These are phyloP conservation scores for Carcina quercana DNA, from an alignment of 2,888 invertebrate genomes.

Conservation along the genomic window DNA sequence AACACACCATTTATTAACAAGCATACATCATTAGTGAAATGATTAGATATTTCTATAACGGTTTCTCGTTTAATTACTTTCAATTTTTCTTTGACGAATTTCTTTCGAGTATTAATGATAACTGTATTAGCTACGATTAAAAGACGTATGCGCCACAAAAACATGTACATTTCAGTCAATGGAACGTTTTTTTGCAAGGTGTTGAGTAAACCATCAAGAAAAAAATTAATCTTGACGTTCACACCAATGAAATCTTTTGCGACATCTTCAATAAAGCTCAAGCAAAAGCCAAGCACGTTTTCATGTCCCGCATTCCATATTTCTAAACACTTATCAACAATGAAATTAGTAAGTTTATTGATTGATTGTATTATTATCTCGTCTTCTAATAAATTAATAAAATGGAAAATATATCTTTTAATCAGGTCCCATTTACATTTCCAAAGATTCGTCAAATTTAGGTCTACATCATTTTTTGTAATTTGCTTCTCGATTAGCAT, in stretches of 20 bases:
- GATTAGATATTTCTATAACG: slow-evolving; percentile 12
- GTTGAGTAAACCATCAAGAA: slow-evolving; percentile 23
- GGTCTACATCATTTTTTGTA: neutral
- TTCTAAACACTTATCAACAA: slow-evolving; percentile 20
- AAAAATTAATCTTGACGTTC: slow-evolving; percentile 14
- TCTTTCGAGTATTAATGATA: slow-evolving; percentile 7
- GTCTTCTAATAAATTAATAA: slow-evolving; percentile 12
- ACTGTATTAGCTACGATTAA: slow-evolving; percentile 19
- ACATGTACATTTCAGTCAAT: slow-evolving; percentile 22
- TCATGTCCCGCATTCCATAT: slow-evolving; percentile 18
- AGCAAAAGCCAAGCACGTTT: slow-evolving; percentile 15
- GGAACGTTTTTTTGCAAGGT: slow-evolving; percentile 17
- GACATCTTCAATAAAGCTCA: slow-evolving; percentile 15
- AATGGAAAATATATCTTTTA: slow-evolving; percentile 20
- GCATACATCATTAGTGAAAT: slow-evolving; percentile 23
- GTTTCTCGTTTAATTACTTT: neutral
- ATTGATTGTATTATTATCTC: slow-evolving; percentile 16
- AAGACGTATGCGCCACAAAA: slow-evolving; percentile 27
- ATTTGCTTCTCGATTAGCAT: slow-evolving; percentile 16
- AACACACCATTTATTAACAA: slow-evolving; percentile 20
- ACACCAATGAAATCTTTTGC: slow-evolving; percentile 1
- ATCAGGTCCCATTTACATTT: slow-evolving; percentile 26
- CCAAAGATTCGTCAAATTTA: no score
- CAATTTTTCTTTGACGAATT: slow-evolving; percentile 4
- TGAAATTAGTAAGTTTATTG: slow-evolving; percentile 15